Evolutionary conservation across 2,797 vertebrate species (phyloP), one percentile per base, ranked within the genome.

Genomic region (Tenualosa ilisha): DNA sequence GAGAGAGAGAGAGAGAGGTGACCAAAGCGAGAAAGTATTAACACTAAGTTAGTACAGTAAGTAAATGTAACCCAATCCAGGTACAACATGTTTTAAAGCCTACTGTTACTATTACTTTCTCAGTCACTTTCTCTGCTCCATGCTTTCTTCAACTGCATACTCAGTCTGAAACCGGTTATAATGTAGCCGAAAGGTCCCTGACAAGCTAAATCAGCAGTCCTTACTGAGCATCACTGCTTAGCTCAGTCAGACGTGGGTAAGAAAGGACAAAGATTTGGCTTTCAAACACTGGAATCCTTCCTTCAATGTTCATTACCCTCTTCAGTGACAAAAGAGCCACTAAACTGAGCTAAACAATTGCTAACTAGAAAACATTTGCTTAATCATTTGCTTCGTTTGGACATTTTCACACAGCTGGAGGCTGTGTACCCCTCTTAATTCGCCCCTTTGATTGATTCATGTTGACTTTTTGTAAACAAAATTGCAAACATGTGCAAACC

Each of bases 1-100:
- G 83, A 63, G 53, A 22, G 8, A 82, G n/a, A 87, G 54, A 15
- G 15, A 54, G 26, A 40, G 50, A 83, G 3, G 65, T n/a, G 61
- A 65, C 6, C 3, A 24, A 65, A 65, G 61, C 2, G 6, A 65
- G 61, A 1, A 24, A 65, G 61, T 2, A 9, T 51, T 12, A 51
- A 9, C 50, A 51, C 50, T 68, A 26, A 68, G 8, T 24, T 0
- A 3, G 61, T 46, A 46, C 31, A 75, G 68, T 75, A 15, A 75
- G 68, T 20, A 11, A 26, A 43, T 40, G 13, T n/a, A 22, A 56
- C 15, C 17, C 53, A 56, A 20, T 17, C 17, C 53, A 56, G 2
- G 15, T 56, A 56, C 4, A 56, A 56, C 53, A 56, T 56, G 53
- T 15, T 56, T 56, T 17, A 56, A 56, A 56, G 8, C 50, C 7